Percentiles rank a stretch among this genome's conserved stretches.
Evolutionary conservation across 2,113 vertebrate genomes (phyloP).

Genomic region (Bagarius yarrelli): DNA sequence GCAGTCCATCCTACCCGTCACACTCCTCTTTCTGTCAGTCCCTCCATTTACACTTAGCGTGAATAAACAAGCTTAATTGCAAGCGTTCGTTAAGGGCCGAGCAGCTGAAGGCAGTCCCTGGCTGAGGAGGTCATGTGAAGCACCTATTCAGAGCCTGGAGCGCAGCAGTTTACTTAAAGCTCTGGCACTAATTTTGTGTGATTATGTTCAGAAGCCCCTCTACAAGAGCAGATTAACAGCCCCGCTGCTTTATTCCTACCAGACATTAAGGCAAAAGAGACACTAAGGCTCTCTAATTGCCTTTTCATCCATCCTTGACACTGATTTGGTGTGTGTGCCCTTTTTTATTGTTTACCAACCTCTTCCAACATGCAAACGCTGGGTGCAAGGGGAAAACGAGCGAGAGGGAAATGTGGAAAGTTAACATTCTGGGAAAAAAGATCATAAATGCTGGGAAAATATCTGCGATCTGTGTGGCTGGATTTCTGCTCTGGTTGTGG

Average conservation of each 20-base stretch:
- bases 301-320: conserved; percentile 27
- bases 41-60: conserved; percentile 73
- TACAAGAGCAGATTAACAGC: conserved; percentile 62
- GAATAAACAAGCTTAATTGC: conserved; percentile 78
- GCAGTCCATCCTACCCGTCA: conserved; percentile 55
- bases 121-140: conserved; percentile 72
- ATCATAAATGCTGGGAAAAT: conserved; percentile 7
- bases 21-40: conserved; percentile 28
- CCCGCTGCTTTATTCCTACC: conserved; percentile 49
- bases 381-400: conserved; percentile 17
- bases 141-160: conserved; percentile 69
- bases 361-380: conserved; percentile 11
- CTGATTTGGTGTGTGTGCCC: conserved; percentile 33
- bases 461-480: not conserved
- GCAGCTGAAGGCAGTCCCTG: conserved; percentile 71
- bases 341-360: conserved; percentile 13
- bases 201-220: conserved; percentile 64
- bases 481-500: not conserved
- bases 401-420: not conserved
- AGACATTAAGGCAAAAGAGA: conserved; percentile 43
- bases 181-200: conserved; percentile 64
- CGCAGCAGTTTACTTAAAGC: conserved; percentile 64
- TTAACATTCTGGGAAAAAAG: not conserved
- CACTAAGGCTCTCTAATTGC: conserved; percentile 43
- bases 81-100: conserved; percentile 69